Evolutionary conservation across 2,888 invertebrate genomes (phyloP).

Genomic region (Pardosa pseudoannulata): DNA sequence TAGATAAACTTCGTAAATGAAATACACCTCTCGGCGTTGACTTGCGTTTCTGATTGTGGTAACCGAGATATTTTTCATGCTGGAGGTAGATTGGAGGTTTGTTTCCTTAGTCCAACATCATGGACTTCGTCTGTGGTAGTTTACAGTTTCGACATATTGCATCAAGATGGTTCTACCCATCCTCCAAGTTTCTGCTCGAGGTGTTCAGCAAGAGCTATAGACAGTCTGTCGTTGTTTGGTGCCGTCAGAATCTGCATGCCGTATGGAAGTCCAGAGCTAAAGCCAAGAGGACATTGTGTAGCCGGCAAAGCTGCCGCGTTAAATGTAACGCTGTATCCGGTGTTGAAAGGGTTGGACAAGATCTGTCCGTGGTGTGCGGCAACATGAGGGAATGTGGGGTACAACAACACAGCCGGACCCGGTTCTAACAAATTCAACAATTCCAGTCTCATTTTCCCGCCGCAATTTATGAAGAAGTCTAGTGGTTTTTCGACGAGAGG

Average conservation of each 20-base stretch:
- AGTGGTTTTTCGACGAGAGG: slow-evolving; percentile 35
- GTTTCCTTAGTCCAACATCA: too few relatives aligned
- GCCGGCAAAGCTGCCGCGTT: slow-evolving; percentile 40
- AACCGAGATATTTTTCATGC: too few relatives aligned
- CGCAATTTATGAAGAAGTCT: slow-evolving; percentile 39
- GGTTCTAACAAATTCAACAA: slow-evolving; percentile 20
- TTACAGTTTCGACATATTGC: not conserved
- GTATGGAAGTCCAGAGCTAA: slow-evolving; percentile 33
- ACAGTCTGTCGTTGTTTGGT: slow-evolving; percentile 38
- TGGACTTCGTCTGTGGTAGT: not conserved
- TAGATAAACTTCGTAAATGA: too few relatives aligned
- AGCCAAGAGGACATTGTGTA: slow-evolving; percentile 60
- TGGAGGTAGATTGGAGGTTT: too few relatives aligned
- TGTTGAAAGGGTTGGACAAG: slow-evolving; percentile 54
- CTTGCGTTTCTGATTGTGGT: too few relatives aligned
- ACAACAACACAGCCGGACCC: slow-evolving; percentile 47
- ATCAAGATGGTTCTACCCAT: slow-evolving; percentile 39
- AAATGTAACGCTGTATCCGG: slow-evolving; percentile 47
- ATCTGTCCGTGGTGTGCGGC: slow-evolving; percentile 58
- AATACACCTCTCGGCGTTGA: too few relatives aligned
- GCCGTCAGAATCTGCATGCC: slow-evolving; percentile 58
- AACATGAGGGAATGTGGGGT: slow-evolving; percentile 57
- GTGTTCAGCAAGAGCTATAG: slow-evolving; percentile 38
- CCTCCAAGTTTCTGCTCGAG: slow-evolving; percentile 54
- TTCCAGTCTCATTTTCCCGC: slow-evolving; percentile 35